Base-by-base conservation (phyloP, 2,113 vertebrate species). In the Pygoscelis adeliae region DNA sequence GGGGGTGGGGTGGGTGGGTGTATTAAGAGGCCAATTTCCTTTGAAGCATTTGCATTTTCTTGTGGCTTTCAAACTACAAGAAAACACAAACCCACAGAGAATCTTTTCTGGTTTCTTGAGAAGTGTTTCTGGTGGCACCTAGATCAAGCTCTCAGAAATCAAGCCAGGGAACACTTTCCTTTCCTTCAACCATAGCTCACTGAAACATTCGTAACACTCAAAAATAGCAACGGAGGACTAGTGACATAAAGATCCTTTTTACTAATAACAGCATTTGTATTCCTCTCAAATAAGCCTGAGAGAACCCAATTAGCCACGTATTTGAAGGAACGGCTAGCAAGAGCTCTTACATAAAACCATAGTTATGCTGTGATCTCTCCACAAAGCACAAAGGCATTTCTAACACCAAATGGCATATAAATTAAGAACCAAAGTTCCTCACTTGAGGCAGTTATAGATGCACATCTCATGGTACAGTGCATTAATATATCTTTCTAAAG, bases 401-500 rank as follows among this genome's bases (percentile, higher is more conserved):
- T 26, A 62, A 42, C 20, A 53, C 13, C 34, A 70, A 83, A 62
- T 6, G 4, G 5, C 9, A 83, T 11, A 25, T 3, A 49, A 80
- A 83, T 25, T 25, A 26, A 73, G 40, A 27, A 11, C 5, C 27
- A 4, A 25, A 14, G 12, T 10, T 81, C 26, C 67, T 85, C 25
- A 3, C 29, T 36, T 30, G 9, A 61, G 63, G 34, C 27, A 77
- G 14, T 56, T 69, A 9, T 2, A 38, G 66, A 7, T 46, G 21
- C 13, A 17, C 0, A 0, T 11, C 40, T 66, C 30, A 5, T 2
- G 20, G 14, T 13, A 2, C 1, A 18, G 11, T 50, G 62, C 46
- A 80, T 34, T 50, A 36, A 15, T 25, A 21, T 19, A 72, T 1
- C 23, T 63, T 72, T 66, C 53, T 15, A 10, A 83, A 82, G 38